Base-by-base conservation (phyloP, 2,888 invertebrate species). In the Drosophila pseudotakahashii region DNA sequence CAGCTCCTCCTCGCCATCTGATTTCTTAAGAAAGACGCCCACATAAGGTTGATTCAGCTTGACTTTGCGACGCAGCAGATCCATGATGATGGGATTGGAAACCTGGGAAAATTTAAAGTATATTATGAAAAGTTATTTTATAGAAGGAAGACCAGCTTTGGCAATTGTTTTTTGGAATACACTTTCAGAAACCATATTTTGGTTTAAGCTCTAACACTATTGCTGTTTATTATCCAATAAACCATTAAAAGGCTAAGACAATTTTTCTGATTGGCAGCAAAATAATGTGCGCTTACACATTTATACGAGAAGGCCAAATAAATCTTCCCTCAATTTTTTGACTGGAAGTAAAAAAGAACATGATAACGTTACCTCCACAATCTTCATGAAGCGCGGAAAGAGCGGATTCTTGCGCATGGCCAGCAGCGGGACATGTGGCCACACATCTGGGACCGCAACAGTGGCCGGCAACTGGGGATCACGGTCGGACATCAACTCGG, bases 381-480 rank as follows among this genome's bases (percentile, higher is more conserved):
- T 94, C 93, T 99, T 99, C 81, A 99, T 98, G 92, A 99, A 99
- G 81, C 98, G 95, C 19, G 99, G 99, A 93, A 99, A 99, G 1
- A 99, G 97, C 5, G 99, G 99, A 93, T 98, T 98, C 79, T 98
- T 94, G 88, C 94, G 96, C 75, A 99, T 97, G 0, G 99, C 98
- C 79, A 99, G 96, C 9, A 99, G 95, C 3, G 99, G 99, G 19
- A 99, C 95, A 91, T 97, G 96, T 0, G 99, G 99, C 96, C 98
- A 99, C 10, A 97, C 96, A 91, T 99, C 99, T 0, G 99, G 99
- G 32, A 99, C 97, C 14, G 97, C 96, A 50, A 98, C 96, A 0
- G 98, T 96, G 0, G 98, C 97, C 51, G 98, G 97, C 73, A 97
- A 75, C 39, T 91, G 90, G 2, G 88, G 59, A 48, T 90, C 90